phyloP scores from a whole-genome alignment of 2,797 vertebrate species.

The Syngnathus acus region DNA sequence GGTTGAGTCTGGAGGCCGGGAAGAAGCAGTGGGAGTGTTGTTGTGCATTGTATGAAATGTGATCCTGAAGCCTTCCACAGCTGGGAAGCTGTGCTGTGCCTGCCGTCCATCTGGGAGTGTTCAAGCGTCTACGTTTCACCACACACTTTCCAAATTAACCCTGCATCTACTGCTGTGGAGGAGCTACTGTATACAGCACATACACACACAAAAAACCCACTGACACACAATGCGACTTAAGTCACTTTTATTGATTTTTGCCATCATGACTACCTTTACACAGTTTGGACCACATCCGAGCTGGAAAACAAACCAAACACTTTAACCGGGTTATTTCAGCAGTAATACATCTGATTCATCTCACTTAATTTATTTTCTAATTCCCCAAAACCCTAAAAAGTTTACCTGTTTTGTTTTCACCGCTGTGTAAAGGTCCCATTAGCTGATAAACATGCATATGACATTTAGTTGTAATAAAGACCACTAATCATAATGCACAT shows the following conservation, averaged over 20 bases:
- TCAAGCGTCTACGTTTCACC: slow-evolving; percentile 26
- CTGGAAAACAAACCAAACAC: slow-evolving; percentile 71
- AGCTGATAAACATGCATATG: slow-evolving; percentile 91
- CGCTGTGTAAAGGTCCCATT: slow-evolving; percentile 90
- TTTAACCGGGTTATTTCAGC: slow-evolving; percentile 67
- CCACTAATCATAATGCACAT: slow-evolving; percentile 92
- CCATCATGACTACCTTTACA: slow-evolving; percentile 87
- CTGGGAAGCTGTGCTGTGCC: slow-evolving; percentile 56
- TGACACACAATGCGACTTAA: slow-evolving; percentile 43
- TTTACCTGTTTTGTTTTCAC: slow-evolving; percentile 66
- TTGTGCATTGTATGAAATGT: slow-evolving; percentile 59
- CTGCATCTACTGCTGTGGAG: slow-evolving; percentile 1
- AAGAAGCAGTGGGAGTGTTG: slow-evolving; percentile 28
- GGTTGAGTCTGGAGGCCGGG: slow-evolving; percentile 18
- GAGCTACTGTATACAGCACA: background rate
- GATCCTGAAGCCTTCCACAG: slow-evolving; percentile 56
- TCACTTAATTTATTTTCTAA: slow-evolving; percentile 24
- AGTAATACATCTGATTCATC: slow-evolving; percentile 62
- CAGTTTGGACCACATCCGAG: slow-evolving; percentile 72
- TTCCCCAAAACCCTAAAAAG: slow-evolving; percentile 42
- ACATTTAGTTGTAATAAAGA: slow-evolving; percentile 86
- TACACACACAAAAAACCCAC: slow-evolving; percentile 5
- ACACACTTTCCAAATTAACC: slow-evolving; percentile 8
- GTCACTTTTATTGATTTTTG: slow-evolving; percentile 88
- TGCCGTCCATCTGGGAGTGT: slow-evolving; percentile 46